Evolutionary conservation across 2,888 invertebrate species (phyloP).

Genomic region (Eupsilia transversa): DNA sequence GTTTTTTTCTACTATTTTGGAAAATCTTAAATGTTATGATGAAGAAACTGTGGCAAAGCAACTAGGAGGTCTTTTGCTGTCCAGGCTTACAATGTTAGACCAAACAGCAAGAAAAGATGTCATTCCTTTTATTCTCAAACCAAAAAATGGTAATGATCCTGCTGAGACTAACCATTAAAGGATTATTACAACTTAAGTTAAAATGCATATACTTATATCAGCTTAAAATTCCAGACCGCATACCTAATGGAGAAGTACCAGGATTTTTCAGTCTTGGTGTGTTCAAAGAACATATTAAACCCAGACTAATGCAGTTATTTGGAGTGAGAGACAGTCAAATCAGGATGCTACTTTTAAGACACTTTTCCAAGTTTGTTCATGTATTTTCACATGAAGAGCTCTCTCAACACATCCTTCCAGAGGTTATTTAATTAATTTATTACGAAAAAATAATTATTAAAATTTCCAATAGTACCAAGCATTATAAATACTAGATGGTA

Average conservation of each 20-base stretch:
- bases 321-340: conserved; percentile 95
- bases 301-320: conserved; percentile 94
- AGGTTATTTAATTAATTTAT: conserved; percentile 82
- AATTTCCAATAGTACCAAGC: background rate
- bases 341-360: conserved; percentile 93
- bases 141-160: conserved; percentile 91
- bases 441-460: background rate
- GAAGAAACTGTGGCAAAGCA: conserved; percentile 96
- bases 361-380: conserved; percentile 94
- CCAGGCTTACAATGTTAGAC: conserved; percentile 96
- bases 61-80: conserved; percentile 94
- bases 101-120: conserved; percentile 93
- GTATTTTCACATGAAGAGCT: conserved; percentile 94
- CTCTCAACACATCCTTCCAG: conserved; percentile 95
- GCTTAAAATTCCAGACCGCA: conserved; percentile 79
- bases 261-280: conserved; percentile 93
- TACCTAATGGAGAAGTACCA: conserved; percentile 83
- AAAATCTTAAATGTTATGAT: conserved; percentile 93
- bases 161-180: background rate
- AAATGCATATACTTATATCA: conserved; percentile 5
- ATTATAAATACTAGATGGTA: background rate
- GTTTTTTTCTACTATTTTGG: conserved; percentile 94
- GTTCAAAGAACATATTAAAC: conserved; percentile 94
- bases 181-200: background rate
- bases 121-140: conserved; percentile 93